phyloP scores from a whole-genome alignment of 2,888 invertebrate species.

The Hypsopygia costalis region DNA sequence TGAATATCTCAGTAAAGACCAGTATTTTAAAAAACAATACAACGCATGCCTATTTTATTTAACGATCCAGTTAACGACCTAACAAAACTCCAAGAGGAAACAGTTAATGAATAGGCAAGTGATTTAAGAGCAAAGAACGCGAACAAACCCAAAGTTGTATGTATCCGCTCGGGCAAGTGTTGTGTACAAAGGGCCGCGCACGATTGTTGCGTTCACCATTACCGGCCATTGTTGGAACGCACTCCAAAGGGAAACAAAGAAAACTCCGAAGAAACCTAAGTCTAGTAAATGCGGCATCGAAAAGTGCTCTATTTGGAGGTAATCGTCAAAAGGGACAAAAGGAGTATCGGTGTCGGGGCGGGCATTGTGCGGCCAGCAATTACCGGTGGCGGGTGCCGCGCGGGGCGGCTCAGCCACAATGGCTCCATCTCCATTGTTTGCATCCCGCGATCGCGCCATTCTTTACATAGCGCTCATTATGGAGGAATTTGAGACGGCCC shows the following conservation, averaged over 20 bases:
- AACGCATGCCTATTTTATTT: conserved; percentile 5
- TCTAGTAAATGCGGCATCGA: neutral
- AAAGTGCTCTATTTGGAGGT: conserved; percentile 1
- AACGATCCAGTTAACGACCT: conserved; percentile 6
- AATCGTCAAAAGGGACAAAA: conserved; percentile 1
- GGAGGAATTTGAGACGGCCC: conserved; percentile 13
- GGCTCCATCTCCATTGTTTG: conserved; percentile 22
- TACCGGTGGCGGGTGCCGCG: neutral
- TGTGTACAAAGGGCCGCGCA: neutral
- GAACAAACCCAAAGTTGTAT: conserved; percentile 7
- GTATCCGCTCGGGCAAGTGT: conserved; percentile 4
- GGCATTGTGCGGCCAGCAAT: conserved; percentile 3
- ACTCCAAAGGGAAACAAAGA: neutral
- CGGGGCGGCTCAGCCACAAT: conserved; percentile 15
- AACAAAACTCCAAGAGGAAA: conserved; percentile 2
- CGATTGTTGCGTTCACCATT: neutral
- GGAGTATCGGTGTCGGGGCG: conserved; percentile 1
- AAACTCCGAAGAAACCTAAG: neutral
- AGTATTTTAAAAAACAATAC: neutral
- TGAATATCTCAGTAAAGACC: too few relatives aligned
- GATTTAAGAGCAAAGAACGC: conserved; percentile 6
- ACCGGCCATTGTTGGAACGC: neutral
- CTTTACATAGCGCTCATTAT: conserved; percentile 20
- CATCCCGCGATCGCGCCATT: conserved; percentile 25
- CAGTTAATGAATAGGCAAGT: conserved; percentile 6